Base-by-base conservation (phyloP, 2,113 vertebrate species). In the Xenopus borealis region DNA sequence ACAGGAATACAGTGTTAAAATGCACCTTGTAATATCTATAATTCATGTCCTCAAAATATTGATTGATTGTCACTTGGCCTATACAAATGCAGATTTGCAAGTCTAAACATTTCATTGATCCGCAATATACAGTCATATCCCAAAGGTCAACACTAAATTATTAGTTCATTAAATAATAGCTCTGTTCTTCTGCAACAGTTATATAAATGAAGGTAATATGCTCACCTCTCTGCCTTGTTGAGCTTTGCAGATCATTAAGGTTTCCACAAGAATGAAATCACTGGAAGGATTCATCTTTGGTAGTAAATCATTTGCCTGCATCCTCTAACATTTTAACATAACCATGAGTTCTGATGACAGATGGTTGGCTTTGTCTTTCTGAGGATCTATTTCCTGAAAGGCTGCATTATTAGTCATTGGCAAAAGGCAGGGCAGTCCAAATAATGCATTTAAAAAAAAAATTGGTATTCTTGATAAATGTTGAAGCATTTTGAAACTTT, bases 401-500 rank as follows among this genome's bases (percentile, higher is more conserved):
- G 19, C 46, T 3, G 50, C 45, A 50, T 67, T 67, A 12, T 23
- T 47, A 67, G 19, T 47, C 17, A 46, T 11, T 33, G 12, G 17
- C 44, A 67, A 19, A 45, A 45, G 33, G 18, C 17, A 18, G 44
- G 46, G 46, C 46, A 50, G 65, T 6, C 33, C 8, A 27, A 27
- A 40, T 40, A 7, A 40, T 40, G 8, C 3, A 40, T 40, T 27
- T 40, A 40, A 7, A 40, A 40, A 40, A 50, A 50, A 50, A 10
- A n/a, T 23, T 40, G 5, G 33, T 40, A 67, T 67, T 69, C 66
- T 44, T 76, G 66, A 62, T 27, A 23, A 64, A 69, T 75, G 20
- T 64, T 63, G 45, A 45, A 23, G 67, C 67, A n/a, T 55, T 55
- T 55, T 55, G 3, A 11, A 12, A 16, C 14, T 4, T 18, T 63